Conservation (phyloP, 2,888 invertebrate species). For the Drosophila paranaensis region DNA sequence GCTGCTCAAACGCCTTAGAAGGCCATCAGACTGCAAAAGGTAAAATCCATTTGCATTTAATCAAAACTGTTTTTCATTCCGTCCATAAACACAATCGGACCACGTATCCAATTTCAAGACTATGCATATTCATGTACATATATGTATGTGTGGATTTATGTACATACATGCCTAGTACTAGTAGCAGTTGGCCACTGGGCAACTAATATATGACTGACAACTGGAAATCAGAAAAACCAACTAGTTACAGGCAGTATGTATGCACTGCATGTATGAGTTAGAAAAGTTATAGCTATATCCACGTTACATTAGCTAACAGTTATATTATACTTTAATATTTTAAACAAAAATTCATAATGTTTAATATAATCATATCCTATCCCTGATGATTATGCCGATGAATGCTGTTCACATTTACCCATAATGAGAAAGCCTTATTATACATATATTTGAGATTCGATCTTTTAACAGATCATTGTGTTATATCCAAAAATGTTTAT, state of each 20-base stretch:
- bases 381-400: too few relatives aligned
- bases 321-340: too few relatives aligned
- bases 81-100: constrained; percentile 31
- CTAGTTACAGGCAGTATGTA: neutral
- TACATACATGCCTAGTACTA: neutral
- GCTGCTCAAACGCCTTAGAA: constrained; percentile 33
- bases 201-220: neutral
- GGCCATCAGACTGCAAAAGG: constrained; percentile 24
- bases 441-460: too few relatives aligned
- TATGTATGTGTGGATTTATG: too few relatives aligned
- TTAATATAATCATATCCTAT: too few relatives aligned
- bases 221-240: neutral
- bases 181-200: neutral
- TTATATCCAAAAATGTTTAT: too few relatives aligned
- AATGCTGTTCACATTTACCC: too few relatives aligned
- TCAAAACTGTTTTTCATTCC: constrained; percentile 44
- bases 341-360: too few relatives aligned
- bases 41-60: constrained; percentile 50
- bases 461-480: too few relatives aligned
- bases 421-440: too few relatives aligned
- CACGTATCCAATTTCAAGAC: constrained; percentile 6
- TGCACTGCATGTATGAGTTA: neutral
- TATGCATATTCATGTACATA: neutral
- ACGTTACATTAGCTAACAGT: neutral
- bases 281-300: neutral